Percentiles rank a stretch among this genome's conserved stretches.
These are phyloP conservation scores for Trichechus manatus DNA, from an alignment of 2,113 vertebrate species.

Conservation along the genomic window DNA sequence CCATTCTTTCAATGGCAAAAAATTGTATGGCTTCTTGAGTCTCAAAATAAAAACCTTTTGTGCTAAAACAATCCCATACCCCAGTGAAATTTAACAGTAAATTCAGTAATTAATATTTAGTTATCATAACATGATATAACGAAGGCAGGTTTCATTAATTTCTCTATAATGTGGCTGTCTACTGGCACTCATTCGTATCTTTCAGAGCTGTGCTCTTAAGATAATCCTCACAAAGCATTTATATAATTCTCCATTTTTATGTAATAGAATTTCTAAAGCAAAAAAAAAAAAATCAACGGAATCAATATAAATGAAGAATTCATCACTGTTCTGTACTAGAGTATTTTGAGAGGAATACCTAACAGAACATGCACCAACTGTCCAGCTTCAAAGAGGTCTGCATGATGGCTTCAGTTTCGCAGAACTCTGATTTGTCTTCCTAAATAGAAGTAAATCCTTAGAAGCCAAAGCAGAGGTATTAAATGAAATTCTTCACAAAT, in stretches of 20 bases:
- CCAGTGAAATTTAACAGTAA: constrained; percentile 18
- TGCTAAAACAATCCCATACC: not conserved
- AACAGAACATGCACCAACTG: not conserved
- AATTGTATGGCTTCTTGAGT: not conserved
- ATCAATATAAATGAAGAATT: not conserved
- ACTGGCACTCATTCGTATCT: not conserved
- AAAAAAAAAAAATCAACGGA: not conserved
- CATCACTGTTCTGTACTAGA: not conserved
- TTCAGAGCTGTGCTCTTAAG: not conserved
- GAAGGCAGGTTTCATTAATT: constrained; percentile 22
- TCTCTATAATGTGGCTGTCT: not conserved
- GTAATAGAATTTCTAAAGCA: not conserved
- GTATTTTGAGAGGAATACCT: not conserved
- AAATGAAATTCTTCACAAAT: not conserved
- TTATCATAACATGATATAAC: not conserved
- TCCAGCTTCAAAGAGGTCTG: not conserved
- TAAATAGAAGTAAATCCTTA: not conserved
- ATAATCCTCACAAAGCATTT: not conserved
- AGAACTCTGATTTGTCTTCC: not conserved
- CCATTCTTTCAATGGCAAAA: constrained; percentile 25
- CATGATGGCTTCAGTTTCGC: not conserved
- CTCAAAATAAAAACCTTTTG: not conserved
- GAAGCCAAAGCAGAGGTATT: constrained; percentile 7
- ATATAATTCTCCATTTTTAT: not conserved
- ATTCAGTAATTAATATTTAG: constrained; percentile 6